Conservation (phyloP, 2,113 vertebrate species). For the Varanus komodoensis region DNA sequence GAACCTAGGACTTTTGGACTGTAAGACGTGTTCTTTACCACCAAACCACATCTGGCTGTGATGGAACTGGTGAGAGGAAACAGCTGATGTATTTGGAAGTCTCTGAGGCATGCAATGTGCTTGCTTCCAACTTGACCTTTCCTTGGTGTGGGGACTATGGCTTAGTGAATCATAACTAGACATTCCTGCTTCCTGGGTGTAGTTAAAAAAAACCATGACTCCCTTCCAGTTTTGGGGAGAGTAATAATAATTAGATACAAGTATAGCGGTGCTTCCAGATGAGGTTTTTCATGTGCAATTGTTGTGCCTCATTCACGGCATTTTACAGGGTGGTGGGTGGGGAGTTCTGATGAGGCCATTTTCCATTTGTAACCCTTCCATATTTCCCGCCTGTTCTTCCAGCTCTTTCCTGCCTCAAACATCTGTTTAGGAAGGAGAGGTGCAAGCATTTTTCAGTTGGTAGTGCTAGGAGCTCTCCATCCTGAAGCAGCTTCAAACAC, state of each 20-base stretch:
- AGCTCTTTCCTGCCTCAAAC: not conserved
- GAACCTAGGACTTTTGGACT: too few species aligned
- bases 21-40: too few species aligned
- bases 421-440: not conserved
- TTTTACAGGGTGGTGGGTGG: not conserved
- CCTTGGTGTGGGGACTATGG: not conserved
- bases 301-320: not conserved
- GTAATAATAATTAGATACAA: not conserved
- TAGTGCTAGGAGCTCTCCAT: too few species aligned
- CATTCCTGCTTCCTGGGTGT: not conserved
- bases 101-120: not conserved
- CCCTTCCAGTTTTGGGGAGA: not conserved
- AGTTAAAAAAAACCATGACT: not conserved
- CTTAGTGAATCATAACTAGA: not conserved
- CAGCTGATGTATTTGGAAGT: not conserved
- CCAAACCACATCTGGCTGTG: not conserved
- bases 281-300: not conserved
- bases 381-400: not conserved
- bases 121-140: not conserved
- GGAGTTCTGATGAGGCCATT: not conserved
- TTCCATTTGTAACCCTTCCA: not conserved
- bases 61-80: not conserved
- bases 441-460: not conserved
- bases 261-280: not conserved
- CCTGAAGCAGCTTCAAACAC: not conserved